Evolutionary conservation across 2,888 invertebrate species (phyloP).

Genomic region (Corythucha ciliata): DNA sequence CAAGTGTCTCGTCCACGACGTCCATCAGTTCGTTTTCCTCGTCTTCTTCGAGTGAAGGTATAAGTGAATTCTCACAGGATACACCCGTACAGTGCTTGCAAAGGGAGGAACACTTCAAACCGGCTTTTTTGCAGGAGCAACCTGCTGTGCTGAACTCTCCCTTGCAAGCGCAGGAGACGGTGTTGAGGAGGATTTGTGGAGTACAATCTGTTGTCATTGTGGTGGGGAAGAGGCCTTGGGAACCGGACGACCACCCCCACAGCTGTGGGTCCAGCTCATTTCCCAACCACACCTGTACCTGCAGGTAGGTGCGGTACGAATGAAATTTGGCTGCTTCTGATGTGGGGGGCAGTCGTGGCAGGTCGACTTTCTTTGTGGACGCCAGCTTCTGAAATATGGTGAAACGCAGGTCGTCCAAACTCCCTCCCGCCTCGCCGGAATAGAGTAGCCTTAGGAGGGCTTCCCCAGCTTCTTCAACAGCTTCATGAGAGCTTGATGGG

Average conservation of each 20-base stretch:
- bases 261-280: background rate
- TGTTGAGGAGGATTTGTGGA: background rate
- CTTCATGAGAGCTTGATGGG: background rate
- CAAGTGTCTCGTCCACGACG: too few relatives aligned
- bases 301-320: too few relatives aligned
- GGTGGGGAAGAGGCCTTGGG: background rate
- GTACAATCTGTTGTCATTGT: too few relatives aligned
- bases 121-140: constrained; percentile 6
- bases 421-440: background rate
- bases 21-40: too few relatives aligned
- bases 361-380: too few relatives aligned
- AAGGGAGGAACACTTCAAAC: background rate
- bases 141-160: background rate
- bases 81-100: constrained; percentile 5
- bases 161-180: background rate
- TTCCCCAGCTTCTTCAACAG: background rate
- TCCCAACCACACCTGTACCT: constrained; percentile 14
- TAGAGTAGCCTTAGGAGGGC: background rate
- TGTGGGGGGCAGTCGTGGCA: too few relatives aligned
- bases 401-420: too few relatives aligned
- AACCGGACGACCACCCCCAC: background rate
- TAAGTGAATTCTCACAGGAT: background rate
- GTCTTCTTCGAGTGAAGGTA: too few relatives aligned
- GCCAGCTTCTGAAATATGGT: too few relatives aligned
- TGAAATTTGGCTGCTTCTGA: too few relatives aligned